Percentiles rank a stretch among this genome's conserved stretches.
Evolutionary conservation across 1,140 invertebrate species (phyloP).

Genomic region (Magallana gigas): DNA sequence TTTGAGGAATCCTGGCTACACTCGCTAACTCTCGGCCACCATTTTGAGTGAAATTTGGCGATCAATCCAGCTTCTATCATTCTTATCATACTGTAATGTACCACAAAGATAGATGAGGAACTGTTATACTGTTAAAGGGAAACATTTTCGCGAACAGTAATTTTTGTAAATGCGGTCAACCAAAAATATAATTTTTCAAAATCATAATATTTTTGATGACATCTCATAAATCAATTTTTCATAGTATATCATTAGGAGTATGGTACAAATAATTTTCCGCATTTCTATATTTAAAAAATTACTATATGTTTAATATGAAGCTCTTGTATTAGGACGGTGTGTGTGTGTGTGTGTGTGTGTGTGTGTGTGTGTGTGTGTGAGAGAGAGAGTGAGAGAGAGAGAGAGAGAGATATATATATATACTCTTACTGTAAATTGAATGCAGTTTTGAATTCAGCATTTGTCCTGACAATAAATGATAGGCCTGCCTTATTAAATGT

Average conservation of each 20-base stretch:
- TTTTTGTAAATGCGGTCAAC: too few relatives aligned
- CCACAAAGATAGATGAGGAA: neutral
- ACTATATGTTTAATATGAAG: neutral
- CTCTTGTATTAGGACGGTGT: neutral
- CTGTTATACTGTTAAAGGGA: too few relatives aligned
- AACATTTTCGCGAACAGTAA: too few relatives aligned
- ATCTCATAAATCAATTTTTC: too few relatives aligned
- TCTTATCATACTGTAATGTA: conserved; percentile 66
- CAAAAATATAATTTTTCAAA: too few relatives aligned
- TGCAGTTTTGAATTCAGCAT: conserved; percentile 62
- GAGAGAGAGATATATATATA: neutral
- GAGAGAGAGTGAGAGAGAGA: neutral
- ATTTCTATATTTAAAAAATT: too few relatives aligned
- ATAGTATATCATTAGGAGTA: too few relatives aligned
- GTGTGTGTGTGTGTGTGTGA: neutral
- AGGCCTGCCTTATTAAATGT: conserved; percentile 69
- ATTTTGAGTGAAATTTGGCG: conserved; percentile 64
- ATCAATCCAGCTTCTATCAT: conserved; percentile 71
- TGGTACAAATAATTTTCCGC: too few relatives aligned
- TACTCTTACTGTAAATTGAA: conserved; percentile 66
- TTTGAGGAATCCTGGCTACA: conserved; percentile 55
- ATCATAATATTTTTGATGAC: too few relatives aligned
- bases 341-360: neutral
- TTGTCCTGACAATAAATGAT: conserved; percentile 65
- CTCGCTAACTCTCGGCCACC: conserved; percentile 62